Conservation (phyloP, 1,140 invertebrate species). For the Oryctes rhinoceros region DNA sequence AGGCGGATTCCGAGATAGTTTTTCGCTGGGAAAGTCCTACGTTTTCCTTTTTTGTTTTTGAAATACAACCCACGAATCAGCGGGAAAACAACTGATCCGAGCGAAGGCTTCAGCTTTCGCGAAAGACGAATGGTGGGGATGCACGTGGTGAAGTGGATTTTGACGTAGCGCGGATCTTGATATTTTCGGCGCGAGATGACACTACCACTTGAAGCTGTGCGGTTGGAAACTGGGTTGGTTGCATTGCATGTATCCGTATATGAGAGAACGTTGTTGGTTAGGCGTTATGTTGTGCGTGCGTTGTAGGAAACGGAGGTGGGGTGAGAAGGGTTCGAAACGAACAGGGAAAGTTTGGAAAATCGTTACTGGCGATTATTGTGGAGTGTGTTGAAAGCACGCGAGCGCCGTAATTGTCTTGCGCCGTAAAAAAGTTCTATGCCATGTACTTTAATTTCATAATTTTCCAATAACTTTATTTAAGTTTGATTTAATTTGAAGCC, state of each 20-base stretch:
- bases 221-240: neutral
- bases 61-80: neutral
- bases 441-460: no score
- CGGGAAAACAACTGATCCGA: neutral
- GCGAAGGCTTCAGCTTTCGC: no score
- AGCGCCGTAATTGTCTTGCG: neutral
- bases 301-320: neutral
- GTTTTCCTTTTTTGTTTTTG: neutral
- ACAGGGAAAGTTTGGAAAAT: slow-evolving; percentile 29
- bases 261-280: neutral
- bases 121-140: neutral
- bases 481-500: no score
- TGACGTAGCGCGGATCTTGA: slow-evolving; percentile 5
- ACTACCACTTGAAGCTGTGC: neutral
- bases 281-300: slow-evolving; percentile 7
- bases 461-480: no score
- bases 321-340: neutral
- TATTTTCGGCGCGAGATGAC: neutral
- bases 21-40: neutral
- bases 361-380: slow-evolving; percentile 11
- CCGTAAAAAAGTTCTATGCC: neutral
- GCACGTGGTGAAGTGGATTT: neutral
- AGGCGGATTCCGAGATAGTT: neutral
- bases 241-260: no score
- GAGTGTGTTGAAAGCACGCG: neutral